Base-by-base conservation (phyloP, 2,113 vertebrate genomes). In the Heloderma charlesbogerti region DNA sequence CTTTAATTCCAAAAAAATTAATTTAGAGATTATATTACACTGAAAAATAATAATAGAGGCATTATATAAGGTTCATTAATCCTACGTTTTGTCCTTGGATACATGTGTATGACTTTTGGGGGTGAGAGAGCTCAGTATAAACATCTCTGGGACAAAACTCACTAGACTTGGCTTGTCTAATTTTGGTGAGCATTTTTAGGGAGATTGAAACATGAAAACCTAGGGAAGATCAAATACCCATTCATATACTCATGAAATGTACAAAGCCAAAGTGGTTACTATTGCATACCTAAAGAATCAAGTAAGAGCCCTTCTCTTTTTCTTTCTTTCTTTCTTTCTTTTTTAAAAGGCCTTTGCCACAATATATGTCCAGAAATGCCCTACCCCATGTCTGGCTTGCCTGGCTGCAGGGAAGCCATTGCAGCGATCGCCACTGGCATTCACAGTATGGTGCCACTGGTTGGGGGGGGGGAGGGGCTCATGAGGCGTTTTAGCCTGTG, bases 1-100 rank as follows among this genome's bases (percentile, higher is more conserved):
- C 90, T 75, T 94, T 90, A 93, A 94, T 96, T 93, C 93, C 40
- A 93, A 95, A 95, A 69, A 92, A 90, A 90, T 92, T 89, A 77
- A 10, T 88, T 94, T 72, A 89, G 89, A 95, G 85, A 94, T 92
- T 91, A 90, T 69, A 83, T 89, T 83, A 92, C 69, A 84, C 25
- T 60, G 86, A 95, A 94, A 96, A 93, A 89, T 94, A 94, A 94
- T 95, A 91, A 75, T 77, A 45, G 78, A 78, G 34, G 78, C 82
- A 92, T 93, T 93, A 93, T 89, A 91, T 90, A 22, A 91, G 91
- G 71, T 88, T 95, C 93, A 92, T 96, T 95, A 94, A 87, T 86
- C 85, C 8, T 40, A 94, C 75, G 34, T 45, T 0, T 90, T 92
- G 92, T 95, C n/a, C 84, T 57, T 86, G 40, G 15, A 72, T 75